Evolutionary conservation across 2,888 invertebrate species (phyloP), one percentile per base, ranked within the genome.

Genomic region (Limnephilus rhombicus): DNA sequence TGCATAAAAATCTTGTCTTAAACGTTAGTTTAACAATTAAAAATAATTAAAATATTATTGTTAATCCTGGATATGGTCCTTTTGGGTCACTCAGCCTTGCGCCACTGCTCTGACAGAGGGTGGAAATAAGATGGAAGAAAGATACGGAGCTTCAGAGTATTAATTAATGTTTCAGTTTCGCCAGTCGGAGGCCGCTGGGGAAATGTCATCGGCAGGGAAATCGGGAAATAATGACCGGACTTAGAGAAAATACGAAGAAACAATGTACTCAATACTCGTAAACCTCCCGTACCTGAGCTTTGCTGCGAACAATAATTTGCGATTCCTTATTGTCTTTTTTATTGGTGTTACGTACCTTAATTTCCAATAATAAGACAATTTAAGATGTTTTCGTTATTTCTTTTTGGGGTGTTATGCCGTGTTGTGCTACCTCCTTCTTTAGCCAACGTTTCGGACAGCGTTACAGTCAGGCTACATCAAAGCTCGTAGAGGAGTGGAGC

Each of bases 141-240:
- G 24, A n/a, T 68, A 68, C 1, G 68, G 9, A 24, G 68, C 24
- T 24, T 24, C 68, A 24, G 82, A 34, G 82, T 4, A 5, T 82
- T 82, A 82, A 82, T 82, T 82, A 82, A 34, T 82, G 82, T 82
- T 82, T 82, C 34, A 82, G 31, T 82, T 82, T 68, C 82, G 31
- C 82, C 82, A 1, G 82, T 31, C 31, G 5, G 82, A 82, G 31
- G 4, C 82, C 82, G 34, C 31, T 82, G 15, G 31, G 82, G 82
- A 34, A 31, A 31, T 82, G 34, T 82, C 82, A 34, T 31, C 82
- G 34, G 31, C 82, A 82, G 82, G 68, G 68, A 82, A 82, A 82
- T 82, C 29, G 31, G 18, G 15, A 82, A 34, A 82, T 82, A 34
- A 82, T 34, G 31, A 82, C 68, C 9, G 68, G 68, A 68, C 18